phyloP scores from a whole-genome alignment of 1,140 invertebrate species.

The Habropoda laboriosa region DNA sequence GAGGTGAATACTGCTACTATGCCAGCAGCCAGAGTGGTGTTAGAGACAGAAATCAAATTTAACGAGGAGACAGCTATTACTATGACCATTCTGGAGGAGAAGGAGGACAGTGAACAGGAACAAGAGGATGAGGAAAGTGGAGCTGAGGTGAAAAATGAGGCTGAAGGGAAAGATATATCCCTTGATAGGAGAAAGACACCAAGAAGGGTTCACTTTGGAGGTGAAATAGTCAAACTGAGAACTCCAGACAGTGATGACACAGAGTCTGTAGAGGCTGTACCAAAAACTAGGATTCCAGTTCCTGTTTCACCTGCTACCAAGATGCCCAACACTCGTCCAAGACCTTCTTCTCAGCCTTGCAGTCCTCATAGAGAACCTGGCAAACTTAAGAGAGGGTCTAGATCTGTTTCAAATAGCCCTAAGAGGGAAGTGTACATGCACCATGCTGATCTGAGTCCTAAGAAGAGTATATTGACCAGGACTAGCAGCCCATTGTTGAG shows the following conservation, averaged over 20 bases:
- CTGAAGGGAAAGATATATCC: slow-evolving; percentile 71
- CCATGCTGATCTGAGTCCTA: slow-evolving; percentile 75
- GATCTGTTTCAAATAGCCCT: slow-evolving; percentile 75
- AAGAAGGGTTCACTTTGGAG: slow-evolving; percentile 89
- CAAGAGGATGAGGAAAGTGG: slow-evolving; percentile 76
- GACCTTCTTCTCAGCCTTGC: slow-evolving; percentile 67
- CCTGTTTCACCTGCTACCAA: slow-evolving; percentile 77
- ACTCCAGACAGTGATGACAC: slow-evolving; percentile 89
- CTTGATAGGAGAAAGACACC: slow-evolving; percentile 51
- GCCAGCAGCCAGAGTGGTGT: slow-evolving; percentile 84
- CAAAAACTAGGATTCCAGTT: slow-evolving; percentile 76
- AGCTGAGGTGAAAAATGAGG: slow-evolving; percentile 77
- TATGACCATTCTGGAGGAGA: slow-evolving; percentile 90
- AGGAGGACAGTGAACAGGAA: slow-evolving; percentile 70
- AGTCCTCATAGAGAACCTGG: slow-evolving; percentile 58
- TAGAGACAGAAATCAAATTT: slow-evolving; percentile 91
- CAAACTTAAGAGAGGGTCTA: not conserved
- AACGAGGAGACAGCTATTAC: slow-evolving; percentile 89
- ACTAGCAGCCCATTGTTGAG: slow-evolving; percentile 27
- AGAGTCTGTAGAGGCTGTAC: slow-evolving; percentile 49
- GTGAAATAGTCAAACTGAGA: slow-evolving; percentile 90
- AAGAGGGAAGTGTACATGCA: slow-evolving; percentile 75
- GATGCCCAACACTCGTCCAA: slow-evolving; percentile 63
- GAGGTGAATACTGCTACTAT: slow-evolving; percentile 45
- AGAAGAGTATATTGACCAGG: slow-evolving; percentile 75